Conservation (phyloP, 2,888 invertebrate species). For the Hermodice carunculata region DNA sequence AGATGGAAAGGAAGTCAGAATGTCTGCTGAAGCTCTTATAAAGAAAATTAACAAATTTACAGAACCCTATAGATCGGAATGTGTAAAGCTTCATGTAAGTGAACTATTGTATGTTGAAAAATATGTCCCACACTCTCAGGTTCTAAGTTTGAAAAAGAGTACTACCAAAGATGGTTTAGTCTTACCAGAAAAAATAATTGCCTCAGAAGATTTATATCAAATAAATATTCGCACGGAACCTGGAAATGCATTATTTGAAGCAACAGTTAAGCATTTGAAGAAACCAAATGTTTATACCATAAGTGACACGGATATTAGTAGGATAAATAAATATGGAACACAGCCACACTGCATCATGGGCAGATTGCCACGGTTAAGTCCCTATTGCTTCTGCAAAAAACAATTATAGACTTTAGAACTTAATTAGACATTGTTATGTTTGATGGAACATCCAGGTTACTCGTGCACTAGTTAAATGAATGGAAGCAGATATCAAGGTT, state of each 20-base stretch:
- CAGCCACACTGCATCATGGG: slow-evolving; percentile 85
- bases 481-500: no score
- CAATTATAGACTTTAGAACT: no score
- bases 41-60: slow-evolving; percentile 32
- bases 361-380: slow-evolving; percentile 76
- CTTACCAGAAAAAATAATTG: slow-evolving; percentile 76
- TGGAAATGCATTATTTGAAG: slow-evolving; percentile 85
- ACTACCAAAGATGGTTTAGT: slow-evolving; percentile 89
- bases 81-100: slow-evolving; percentile 21
- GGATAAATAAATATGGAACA: slow-evolving; percentile 86
- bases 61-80: slow-evolving; percentile 9
- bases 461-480: no score
- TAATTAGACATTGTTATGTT: no score
- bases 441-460: no score
- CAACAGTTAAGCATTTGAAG: slow-evolving; percentile 75
- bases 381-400: slow-evolving; percentile 83
- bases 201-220: slow-evolving; percentile 80
- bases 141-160: slow-evolving; percentile 81
- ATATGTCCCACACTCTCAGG: slow-evolving; percentile 53
- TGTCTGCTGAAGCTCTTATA: slow-evolving; percentile 23
- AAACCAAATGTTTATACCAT: no score
- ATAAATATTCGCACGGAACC: slow-evolving; percentile 82
- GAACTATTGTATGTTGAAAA: slow-evolving; percentile 25
- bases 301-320: slow-evolving; percentile 71
- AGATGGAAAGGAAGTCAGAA: slow-evolving; percentile 9